Percentiles rank a stretch among this genome's conserved stretches.
Conservation (phyloP, 2,113 vertebrate genomes). For the Microcebus tavaratra region DNA sequence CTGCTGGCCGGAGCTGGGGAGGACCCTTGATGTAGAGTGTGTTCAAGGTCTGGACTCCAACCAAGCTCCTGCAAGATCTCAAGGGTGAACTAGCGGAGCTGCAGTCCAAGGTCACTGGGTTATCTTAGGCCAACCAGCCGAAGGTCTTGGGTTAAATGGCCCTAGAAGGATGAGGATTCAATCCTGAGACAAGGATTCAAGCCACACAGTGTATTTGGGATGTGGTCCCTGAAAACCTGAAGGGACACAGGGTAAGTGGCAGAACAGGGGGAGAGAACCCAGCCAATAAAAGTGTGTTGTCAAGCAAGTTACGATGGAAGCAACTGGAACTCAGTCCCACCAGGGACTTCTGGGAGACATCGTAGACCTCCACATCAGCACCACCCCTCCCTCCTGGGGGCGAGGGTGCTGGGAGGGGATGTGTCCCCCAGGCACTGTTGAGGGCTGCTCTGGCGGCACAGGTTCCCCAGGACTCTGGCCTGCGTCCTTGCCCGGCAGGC, state of each 20-base stretch:
- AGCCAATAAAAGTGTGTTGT: background rate
- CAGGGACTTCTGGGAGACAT: background rate
- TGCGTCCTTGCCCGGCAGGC: background rate
- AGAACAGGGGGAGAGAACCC: background rate
- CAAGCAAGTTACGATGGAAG: background rate
- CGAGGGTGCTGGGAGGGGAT: background rate
- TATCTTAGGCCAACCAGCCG: accelerated
- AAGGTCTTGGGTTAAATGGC: background rate
- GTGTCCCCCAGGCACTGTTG: background rate
- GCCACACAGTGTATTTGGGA: background rate
- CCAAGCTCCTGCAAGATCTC: background rate
- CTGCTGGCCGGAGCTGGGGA: background rate
- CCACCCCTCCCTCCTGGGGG: no score
- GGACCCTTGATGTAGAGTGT: background rate
- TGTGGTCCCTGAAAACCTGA: background rate
- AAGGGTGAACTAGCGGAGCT: background rate
- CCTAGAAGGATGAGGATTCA: background rate
- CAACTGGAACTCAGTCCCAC: background rate
- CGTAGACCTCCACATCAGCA: background rate
- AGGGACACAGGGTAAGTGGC: accelerated
- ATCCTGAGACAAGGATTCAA: background rate
- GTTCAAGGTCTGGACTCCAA: background rate
- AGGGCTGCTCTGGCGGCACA: background rate
- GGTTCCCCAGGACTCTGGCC: background rate
- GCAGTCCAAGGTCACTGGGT: background rate